phyloP scores from a whole-genome alignment of 2,888 invertebrate species.

The Platynereis dumerilii region DNA sequence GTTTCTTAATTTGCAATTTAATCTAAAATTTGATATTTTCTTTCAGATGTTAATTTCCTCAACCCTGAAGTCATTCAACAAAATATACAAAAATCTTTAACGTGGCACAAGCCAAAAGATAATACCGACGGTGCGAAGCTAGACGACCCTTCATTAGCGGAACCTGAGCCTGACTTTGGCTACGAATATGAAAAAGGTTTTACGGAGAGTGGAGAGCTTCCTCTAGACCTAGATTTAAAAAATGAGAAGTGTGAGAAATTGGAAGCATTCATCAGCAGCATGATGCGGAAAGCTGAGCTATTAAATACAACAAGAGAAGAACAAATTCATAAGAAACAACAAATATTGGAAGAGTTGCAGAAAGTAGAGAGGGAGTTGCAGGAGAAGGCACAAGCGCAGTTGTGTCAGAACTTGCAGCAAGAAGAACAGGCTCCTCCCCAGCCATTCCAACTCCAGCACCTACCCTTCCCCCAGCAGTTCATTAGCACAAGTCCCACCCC shows the following conservation, averaged over 20 bases:
- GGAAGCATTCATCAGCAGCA: constrained; percentile 62
- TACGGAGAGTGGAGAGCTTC: constrained; percentile 19
- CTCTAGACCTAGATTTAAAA: constrained; percentile 20
- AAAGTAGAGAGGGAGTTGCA: constrained; percentile 75
- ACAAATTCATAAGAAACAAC: constrained; percentile 73
- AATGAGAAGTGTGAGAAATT: constrained; percentile 60
- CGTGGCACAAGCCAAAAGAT: constrained; percentile 22
- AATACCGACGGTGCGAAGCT: too few species aligned
- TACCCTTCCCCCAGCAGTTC: constrained; percentile 3
- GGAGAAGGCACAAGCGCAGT: constrained; percentile 67
- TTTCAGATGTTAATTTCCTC: too few species aligned
- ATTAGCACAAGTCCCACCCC: background rate
- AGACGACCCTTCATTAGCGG: background rate
- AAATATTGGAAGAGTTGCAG: constrained; percentile 74
- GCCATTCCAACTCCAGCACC: constrained; percentile 3
- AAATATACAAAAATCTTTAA: constrained; percentile 48
- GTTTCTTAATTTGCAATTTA: too few species aligned
- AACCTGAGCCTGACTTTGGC: constrained; percentile 10
- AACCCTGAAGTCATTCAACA: constrained; percentile 32
- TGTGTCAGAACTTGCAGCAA: constrained; percentile 38
- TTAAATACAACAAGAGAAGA: constrained; percentile 66
- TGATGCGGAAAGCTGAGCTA: constrained; percentile 61
- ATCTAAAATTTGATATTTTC: too few species aligned
- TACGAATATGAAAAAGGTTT: constrained; percentile 38
- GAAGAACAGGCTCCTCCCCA: background rate